Evolutionary conservation across 2,113 vertebrate species (phyloP).

Genomic region (Butorides virescens): DNA sequence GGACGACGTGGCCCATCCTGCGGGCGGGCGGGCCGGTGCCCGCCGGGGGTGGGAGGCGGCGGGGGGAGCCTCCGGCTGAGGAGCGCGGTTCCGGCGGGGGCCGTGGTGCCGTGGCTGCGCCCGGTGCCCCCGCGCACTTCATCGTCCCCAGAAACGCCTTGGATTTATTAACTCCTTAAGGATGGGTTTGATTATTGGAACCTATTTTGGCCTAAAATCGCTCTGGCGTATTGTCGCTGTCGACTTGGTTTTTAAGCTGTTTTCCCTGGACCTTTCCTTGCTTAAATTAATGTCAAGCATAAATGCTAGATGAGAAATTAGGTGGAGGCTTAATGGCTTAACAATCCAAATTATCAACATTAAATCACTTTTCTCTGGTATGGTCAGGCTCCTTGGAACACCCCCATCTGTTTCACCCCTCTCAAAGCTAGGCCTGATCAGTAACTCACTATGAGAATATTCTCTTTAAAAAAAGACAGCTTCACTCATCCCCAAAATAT

Average conservation of each 20-base stretch:
- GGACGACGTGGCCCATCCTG: not conserved
- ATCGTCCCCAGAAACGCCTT: no score
- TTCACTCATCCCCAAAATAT: not conserved
- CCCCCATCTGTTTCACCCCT: not conserved
- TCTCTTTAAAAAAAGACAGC: not conserved
- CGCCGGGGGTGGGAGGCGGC: not conserved
- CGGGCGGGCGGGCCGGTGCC: not conserved
- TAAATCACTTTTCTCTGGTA: not conserved
- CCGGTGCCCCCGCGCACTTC: rapidly evolving
- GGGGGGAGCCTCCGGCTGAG: no score
- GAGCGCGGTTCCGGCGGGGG: not conserved
- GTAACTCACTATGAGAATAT: not conserved
- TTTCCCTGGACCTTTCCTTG: not conserved
- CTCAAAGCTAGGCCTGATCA: not conserved
- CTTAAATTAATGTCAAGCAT: not conserved
- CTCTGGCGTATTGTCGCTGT: no score
- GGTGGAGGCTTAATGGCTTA: not conserved
- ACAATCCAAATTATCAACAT: not conserved
- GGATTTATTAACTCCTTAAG: not conserved
- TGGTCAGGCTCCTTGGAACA: not conserved
- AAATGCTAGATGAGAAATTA: not conserved
- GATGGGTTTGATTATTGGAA: not conserved
- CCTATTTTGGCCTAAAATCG: not conserved
- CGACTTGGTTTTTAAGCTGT: not conserved
- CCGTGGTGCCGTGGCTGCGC: not conserved